Percentiles rank a stretch among this genome's conserved stretches.
Evolutionary conservation across 2,888 invertebrate species (phyloP).

Genomic region (Drosophila niveifrons): DNA sequence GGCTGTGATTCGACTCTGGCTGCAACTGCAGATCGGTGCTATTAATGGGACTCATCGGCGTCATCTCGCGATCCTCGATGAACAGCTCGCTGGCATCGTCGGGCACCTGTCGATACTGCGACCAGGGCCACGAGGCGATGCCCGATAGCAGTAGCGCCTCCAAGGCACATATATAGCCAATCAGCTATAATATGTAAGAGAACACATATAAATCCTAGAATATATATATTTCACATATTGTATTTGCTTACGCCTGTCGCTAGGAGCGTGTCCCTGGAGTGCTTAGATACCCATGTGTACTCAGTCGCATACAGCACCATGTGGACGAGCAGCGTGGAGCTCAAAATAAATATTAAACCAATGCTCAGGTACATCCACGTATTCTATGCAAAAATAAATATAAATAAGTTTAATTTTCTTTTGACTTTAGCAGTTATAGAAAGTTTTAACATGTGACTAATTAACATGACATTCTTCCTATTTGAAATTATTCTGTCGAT

Average conservation of each 20-base stretch:
- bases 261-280: constrained; percentile 90
- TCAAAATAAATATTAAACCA: constrained; percentile 90
- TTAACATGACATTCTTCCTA: no score
- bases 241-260: constrained; percentile 87
- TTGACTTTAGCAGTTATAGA: no score
- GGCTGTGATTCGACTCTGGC: constrained; percentile 78
- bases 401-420: no score
- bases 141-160: constrained; percentile 87
- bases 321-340: constrained; percentile 90
- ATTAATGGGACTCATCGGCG: constrained; percentile 86
- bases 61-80: constrained; percentile 86
- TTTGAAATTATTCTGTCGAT: no score
- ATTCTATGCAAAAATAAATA: constrained; percentile 86
- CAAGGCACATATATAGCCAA: constrained; percentile 88
- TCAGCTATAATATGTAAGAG: constrained; percentile 84
- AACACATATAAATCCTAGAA: background rate
- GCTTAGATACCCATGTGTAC: constrained; percentile 90
- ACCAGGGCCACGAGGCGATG: constrained; percentile 87
- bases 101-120: constrained; percentile 88
- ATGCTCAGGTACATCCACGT: constrained; percentile 90
- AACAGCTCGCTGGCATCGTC: constrained; percentile 88
- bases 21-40: constrained; percentile 84
- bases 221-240: background rate
- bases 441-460: no score
- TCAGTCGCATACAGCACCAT: constrained; percentile 89